Conservation (phyloP, 2,113 vertebrate species). For the Astatotilapia flaviijosephi region DNA sequence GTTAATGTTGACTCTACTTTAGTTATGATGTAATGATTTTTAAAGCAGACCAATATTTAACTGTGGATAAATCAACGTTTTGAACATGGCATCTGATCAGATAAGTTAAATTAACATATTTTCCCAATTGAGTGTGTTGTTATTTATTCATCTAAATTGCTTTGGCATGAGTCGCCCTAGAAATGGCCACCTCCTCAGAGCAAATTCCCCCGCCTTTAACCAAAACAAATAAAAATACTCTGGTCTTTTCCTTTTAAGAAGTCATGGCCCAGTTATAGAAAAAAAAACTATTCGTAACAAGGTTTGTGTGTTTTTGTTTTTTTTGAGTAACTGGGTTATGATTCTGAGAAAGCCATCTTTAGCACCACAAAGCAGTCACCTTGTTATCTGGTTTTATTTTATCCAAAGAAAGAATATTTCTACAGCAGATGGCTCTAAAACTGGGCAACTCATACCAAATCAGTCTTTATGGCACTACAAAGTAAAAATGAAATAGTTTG, state of each 20-base stretch:
- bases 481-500: neutral
- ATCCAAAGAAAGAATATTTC: neutral
- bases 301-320: neutral
- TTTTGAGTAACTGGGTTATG: neutral
- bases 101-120: neutral
- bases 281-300: neutral
- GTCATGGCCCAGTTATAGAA: neutral
- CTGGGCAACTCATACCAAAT: neutral
- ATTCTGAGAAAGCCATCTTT: neutral
- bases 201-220: neutral
- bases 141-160: neutral
- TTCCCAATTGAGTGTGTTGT: neutral
- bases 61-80: neutral
- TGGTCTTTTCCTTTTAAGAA: neutral
- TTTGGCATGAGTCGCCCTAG: neutral
- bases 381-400: neutral
- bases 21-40: neutral
- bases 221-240: neutral
- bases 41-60: neutral
- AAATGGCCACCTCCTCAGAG: neutral
- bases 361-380: neutral
- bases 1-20: neutral
- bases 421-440: neutral
- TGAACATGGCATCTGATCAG: neutral
- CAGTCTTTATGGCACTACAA: neutral